phyloP scores from a whole-genome alignment of 1,140 invertebrate genomes.

The Drosophila setifemur region DNA sequence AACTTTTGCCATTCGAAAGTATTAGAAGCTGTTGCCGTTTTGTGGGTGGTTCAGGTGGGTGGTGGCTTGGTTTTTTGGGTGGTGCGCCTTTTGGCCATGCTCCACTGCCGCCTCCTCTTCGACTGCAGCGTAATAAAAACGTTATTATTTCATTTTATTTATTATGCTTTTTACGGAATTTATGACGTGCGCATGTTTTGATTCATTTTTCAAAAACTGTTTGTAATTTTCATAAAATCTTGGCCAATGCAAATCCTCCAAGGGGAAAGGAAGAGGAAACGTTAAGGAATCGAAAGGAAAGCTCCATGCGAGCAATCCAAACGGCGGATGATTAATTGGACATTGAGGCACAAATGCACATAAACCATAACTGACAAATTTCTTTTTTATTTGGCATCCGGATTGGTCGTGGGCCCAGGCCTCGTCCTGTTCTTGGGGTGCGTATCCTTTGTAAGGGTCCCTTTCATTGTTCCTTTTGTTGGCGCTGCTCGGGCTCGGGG shows the following conservation, averaged over 20 bases:
- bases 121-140: conserved; percentile 72
- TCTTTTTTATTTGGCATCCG: conserved; percentile 80
- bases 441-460: conserved; percentile 23
- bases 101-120: conserved; percentile 1
- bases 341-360: conserved; percentile 30
- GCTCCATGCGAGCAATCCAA: conserved; percentile 12
- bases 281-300: not conserved
- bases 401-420: conserved; percentile 30
- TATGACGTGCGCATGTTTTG: conserved; percentile 78
- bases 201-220: conserved; percentile 68
- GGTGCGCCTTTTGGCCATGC: conserved; percentile 8
- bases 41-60: not conserved
- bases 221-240: conserved; percentile 46
- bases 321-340: conserved; percentile 45
- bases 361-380: conserved; percentile 81
- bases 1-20: conserved; percentile 70
- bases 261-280: not conserved
- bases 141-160: conserved; percentile 82
- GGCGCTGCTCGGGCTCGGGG: too few species aligned
- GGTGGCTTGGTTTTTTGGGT: not conserved
- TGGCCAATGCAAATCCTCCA: conserved; percentile 34
- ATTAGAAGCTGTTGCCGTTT: conserved; percentile 55
- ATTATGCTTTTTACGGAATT: conserved; percentile 77
- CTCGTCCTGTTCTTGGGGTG: too few species aligned
- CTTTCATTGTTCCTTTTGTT: conserved; percentile 50